Evolutionary conservation across 2,888 invertebrate genomes (phyloP).

Genomic region (Holacanthella duospinosa): DNA sequence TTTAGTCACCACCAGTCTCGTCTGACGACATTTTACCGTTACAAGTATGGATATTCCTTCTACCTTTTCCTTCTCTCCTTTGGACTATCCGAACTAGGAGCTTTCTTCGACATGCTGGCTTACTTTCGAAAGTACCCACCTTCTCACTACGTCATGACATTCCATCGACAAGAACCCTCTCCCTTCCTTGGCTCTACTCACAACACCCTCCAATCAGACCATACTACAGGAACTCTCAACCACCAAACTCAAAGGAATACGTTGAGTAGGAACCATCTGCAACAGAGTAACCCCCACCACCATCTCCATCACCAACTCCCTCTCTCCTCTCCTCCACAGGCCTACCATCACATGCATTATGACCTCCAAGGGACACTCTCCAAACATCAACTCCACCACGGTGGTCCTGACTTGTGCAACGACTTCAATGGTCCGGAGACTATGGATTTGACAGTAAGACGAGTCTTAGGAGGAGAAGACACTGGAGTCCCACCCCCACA

Average conservation of each 20-base stretch:
- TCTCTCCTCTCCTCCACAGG: slow-evolving; percentile 7
- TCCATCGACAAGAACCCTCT: slow-evolving; percentile 34
- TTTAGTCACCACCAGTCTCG: slow-evolving; percentile 28
- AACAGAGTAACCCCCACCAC: slow-evolving; percentile 5
- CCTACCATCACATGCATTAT: slow-evolving; percentile 6
- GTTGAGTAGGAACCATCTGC: not conserved
- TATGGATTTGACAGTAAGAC: not conserved
- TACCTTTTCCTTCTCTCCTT: slow-evolving; percentile 34
- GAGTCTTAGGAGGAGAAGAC: slow-evolving; percentile 8
- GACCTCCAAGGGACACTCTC: not conserved
- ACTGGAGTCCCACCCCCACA: slow-evolving; percentile 27
- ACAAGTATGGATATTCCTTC: slow-evolving; percentile 36
- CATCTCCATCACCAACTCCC: slow-evolving; percentile 6
- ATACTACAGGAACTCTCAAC: not conserved
- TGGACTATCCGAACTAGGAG: slow-evolving; percentile 32
- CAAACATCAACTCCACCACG: not conserved
- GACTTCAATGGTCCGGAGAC: not conserved
- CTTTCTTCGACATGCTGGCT: slow-evolving; percentile 35
- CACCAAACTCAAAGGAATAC: not conserved
- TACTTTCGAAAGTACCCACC: slow-evolving; percentile 34
- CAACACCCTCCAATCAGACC: not conserved
- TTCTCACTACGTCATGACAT: slow-evolving; percentile 34
- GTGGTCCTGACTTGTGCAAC: not conserved
- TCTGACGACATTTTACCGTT: slow-evolving; percentile 34
- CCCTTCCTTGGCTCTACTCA: slow-evolving; percentile 24